Base-by-base conservation (phyloP, 2,113 vertebrate species). In the Opisthocomus hoazin region DNA sequence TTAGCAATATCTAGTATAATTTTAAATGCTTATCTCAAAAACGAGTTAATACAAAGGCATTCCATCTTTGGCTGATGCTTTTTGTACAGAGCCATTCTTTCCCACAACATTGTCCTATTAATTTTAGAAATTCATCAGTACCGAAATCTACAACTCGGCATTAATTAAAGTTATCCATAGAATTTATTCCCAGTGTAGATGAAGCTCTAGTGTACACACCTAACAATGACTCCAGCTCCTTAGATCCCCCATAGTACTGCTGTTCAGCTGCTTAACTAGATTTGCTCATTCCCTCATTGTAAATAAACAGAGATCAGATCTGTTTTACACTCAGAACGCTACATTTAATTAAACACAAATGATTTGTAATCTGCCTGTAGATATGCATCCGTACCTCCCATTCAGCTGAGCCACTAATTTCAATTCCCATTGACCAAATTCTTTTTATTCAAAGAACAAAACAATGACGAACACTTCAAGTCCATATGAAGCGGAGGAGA, bases 281-380 rank as follows among this genome's bases (percentile, higher is more conserved):
- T 81, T 78, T 89, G 57, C n/a, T 83, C 57, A 84, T 50, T 74
- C 69, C 45, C 57, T 32, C 41, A 77, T 8, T 70, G 46, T 64
- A 78, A 78, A 76, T 69, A 82, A 83, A 81, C 54, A 93, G 60
- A 84, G 56, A 86, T 94, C 32, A 76, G 51, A 94, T 75, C 89
- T 77, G 75, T 48, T 87, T 61, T 69, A 37, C 43, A 77, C 51
- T 91, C 37, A 76, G 66, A 80, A 22, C 56, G 75, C 41, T 84
- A 60, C 18, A 82, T 80, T 97, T 94, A 95, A 93, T 95, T 96
- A 94, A 93, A 71, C 45, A 41, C 43, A 84, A 90, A 93, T 22
- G 30, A 65, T 68, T 85, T 2, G 0, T 48, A 63, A 48, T 93
- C 58, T 57, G 57, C 51, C 78, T 1, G 4, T 61, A 63, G 65